Base-by-base conservation (phyloP, 2,888 invertebrate species). In the Morinoia aosen region DNA sequence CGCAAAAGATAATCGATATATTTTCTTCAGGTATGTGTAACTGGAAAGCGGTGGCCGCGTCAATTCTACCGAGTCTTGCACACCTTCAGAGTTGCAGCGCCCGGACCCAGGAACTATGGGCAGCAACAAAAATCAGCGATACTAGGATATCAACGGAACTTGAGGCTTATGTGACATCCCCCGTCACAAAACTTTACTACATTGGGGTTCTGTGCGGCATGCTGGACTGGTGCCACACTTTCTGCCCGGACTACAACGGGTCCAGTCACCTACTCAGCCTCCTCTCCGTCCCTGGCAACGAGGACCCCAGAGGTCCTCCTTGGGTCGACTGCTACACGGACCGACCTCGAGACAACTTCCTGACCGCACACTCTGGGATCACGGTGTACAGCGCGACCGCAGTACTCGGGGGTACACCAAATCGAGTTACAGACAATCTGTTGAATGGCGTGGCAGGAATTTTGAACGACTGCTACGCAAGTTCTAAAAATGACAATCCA, bases 311-410 rank as follows among this genome's bases (percentile, higher is more conserved):
- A 76, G 76, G 76, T 76, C 76, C 76, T 33, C 76, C 76, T 76
- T 76, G 76, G 76, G 25, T 76, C 76, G 76, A 76, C 76, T 76
- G 76, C 76, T 76, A 76, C 76, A 33, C 76, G 76, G 76, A 76
- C 76, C 76, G 76, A 76, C 76, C 76, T 19, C 76, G 76, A 19
- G 33, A 16, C 76, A 76, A 76, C 33, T 76, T 76, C 76, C 76
- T 76, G 76, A 76, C 76, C 76, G 76, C 76, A 76, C 76, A 76
- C 0, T 76, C 76, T 76, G 76, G 76, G 76, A 76, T 76, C 76
- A 76, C 25, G 25, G 76, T 76, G 76, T 76, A 76, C 76, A 76
- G 76, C 76, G 76, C 33, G 1, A 76, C 76, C 0, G 25, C 76
- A 33, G 25, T 33, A 10, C 25, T 10, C 33, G 2, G 14, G 19